Evolutionary conservation across 2,888 invertebrate species (phyloP).

Genomic region (Unio delphinus): DNA sequence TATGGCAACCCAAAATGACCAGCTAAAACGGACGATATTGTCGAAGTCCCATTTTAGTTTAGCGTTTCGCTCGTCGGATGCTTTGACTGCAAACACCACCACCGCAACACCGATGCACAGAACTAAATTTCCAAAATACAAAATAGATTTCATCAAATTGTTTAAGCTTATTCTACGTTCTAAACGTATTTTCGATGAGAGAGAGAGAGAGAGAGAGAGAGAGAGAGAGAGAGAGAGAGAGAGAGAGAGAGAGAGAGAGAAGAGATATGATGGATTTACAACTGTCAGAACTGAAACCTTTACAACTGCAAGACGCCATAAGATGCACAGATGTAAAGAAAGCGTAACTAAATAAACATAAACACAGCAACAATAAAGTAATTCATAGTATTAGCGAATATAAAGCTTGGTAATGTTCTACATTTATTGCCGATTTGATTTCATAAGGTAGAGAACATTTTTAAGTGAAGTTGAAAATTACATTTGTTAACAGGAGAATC

Average conservation of each 20-base stretch:
- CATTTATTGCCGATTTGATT: too few species aligned
- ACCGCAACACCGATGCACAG: slow-evolving; percentile 50
- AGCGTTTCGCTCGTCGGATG: slow-evolving; percentile 25
- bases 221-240: slow-evolving; percentile 4
- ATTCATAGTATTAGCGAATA: too few species aligned
- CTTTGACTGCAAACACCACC: slow-evolving; percentile 54
- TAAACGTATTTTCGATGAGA: background rate
- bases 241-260: slow-evolving; percentile 2
- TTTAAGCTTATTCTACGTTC: background rate
- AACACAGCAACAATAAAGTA: too few species aligned
- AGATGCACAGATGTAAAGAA: too few species aligned
- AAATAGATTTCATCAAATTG: background rate
- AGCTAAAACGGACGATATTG: slow-evolving; percentile 36
- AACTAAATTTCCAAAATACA: slow-evolving; percentile 35
- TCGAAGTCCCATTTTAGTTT: slow-evolving; percentile 20
- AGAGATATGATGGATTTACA: background rate
- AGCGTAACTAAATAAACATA: too few species aligned
- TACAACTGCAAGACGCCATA: too few species aligned
- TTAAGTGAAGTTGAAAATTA: too few species aligned
- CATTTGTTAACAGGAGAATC: too few species aligned
- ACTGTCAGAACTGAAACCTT: too few species aligned
- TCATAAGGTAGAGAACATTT: too few species aligned
- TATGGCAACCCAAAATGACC: slow-evolving; percentile 60
- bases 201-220: slow-evolving; percentile 6
- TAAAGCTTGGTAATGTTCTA: too few species aligned